Evolutionary conservation across 2,113 vertebrate species (phyloP), one percentile per base, ranked within the genome.

Genomic region (Hyaena hyaena): DNA sequence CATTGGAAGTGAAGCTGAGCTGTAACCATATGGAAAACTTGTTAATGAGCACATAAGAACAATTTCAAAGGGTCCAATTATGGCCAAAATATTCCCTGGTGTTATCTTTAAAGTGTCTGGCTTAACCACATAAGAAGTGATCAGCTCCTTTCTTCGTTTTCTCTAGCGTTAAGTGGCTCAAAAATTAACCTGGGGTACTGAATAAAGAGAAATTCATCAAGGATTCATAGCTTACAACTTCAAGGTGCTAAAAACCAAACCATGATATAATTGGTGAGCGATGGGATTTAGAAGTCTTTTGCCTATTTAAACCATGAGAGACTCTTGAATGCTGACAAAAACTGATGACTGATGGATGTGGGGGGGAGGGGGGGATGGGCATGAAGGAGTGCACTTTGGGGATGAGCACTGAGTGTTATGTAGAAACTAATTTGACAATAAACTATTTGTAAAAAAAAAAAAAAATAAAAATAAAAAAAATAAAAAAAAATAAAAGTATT

Each of bases 111-210:
- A 96, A 90, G 66, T 73, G 33, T 88, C 26, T 82, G 21, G 5
- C 76, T 92, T 87, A 90, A 81, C 24, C 10, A 76, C 28, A 50
- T 43, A 90, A n/a, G 16, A 95, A 96, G 16, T 65, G 21, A 55
- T 95, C 9, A 12, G 93, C 91, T 73, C 19, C 45, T 96, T 94
- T 90, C 61, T 95, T 82, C 31, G 73, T 97, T 95, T 73, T 50
- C 31, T 91, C 23, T 86, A 71, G 65, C 8, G 35, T 76, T 74
- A 69, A 66, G 4, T 68, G 14, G 16, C 43, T 95, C 82, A 90
- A 69, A 95, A 95, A 53, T 89, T 87, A 88, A 16, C n/a, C 21
- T 88, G 17, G 50, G 61, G 17, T 93, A 66, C 28, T 39, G 50
- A 83, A 5, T 63, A 35, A 71, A 79, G 69, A 95, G 69, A 94